phyloP scores from a whole-genome alignment of 2,888 invertebrate genomes.

The Erebia aethiops region DNA sequence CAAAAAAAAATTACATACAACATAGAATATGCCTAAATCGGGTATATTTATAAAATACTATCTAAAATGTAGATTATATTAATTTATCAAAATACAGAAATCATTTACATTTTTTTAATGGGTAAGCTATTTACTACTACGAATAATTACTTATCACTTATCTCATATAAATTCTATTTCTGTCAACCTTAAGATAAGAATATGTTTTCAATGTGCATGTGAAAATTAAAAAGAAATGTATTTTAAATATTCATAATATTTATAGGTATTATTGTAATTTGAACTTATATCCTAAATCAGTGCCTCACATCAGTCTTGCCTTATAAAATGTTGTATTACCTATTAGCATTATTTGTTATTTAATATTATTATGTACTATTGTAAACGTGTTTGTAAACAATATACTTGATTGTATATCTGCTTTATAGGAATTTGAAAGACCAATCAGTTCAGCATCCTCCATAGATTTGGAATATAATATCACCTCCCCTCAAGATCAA shows the following conservation, averaged over 20 bases:
- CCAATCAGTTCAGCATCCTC: background rate
- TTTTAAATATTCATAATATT: slow-evolving; percentile 6
- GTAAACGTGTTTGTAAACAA: background rate
- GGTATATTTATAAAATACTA: slow-evolving; percentile 28
- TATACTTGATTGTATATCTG: background rate
- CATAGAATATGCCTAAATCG: slow-evolving; percentile 22
- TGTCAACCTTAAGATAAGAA: background rate
- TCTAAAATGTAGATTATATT: slow-evolving; percentile 2
- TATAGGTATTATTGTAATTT: slow-evolving; percentile 19
- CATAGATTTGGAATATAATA: background rate
- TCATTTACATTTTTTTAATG: background rate
- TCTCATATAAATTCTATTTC: background rate
- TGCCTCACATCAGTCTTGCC: slow-evolving; percentile 65
- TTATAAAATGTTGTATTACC: slow-evolving; percentile 47
- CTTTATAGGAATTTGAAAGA: background rate
- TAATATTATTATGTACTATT: background rate
- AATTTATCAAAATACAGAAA: background rate
- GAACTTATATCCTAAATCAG: slow-evolving; percentile 38
- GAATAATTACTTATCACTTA: background rate
- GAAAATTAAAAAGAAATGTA: background rate
- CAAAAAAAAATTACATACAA: slow-evolving; percentile 25
- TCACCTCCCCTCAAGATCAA: too few species aligned
- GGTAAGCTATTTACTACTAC: background rate
- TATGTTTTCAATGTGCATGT: background rate
- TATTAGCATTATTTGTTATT: slow-evolving; percentile 14